Base-by-base conservation (phyloP, 2,888 invertebrate genomes). In the Ochlodes sylvanus region DNA sequence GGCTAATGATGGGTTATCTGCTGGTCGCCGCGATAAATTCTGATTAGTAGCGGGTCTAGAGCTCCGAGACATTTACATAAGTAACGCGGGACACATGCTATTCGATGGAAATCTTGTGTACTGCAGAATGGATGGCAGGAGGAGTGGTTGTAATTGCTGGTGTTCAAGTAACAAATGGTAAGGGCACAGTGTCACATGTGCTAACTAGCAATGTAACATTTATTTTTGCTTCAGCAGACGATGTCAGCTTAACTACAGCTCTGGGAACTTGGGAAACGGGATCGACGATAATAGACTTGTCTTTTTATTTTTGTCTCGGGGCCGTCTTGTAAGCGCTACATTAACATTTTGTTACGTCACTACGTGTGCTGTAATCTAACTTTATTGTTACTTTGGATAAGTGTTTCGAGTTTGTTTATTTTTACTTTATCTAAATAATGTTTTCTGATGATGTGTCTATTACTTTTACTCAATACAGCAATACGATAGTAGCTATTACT, bases 1-100 rank as follows among this genome's bases (percentile, higher is more conserved):
- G 68, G 69, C 63, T 67, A 67, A 70, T 67, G 63, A 63, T 60
- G 55, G 69, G 66, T 58, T 47, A 60, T 60, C 67, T 44, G 44
- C 34, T 67, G 44, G 55, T 44, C 61, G 50, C 41, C 38, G 63
- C 63, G 50, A 67, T 71, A 63, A 70, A 66, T 66, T 66, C 62
- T 66, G 54, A 61, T 71, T 69, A 71, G 60, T 42, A 19, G 57
- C 50, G 41, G 17, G 54, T 14, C 54, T 41, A 41, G 27, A 50
- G 55, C 60, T 56, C 17, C 55, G 7, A 41, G 68, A 68, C 62
- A 62, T 67, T 62, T 68, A 56, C 62, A 68, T 62, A 27, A 47
- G 56, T 68, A 56, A 47, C 42, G 47, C 50, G 42, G 38, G 34
- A 55, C 55, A 32, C 15, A 14, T 44, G 41, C 32, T 54, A 15